phyloP scores from a whole-genome alignment of 2,113 vertebrate genomes.

The Trachemys scripta region DNA sequence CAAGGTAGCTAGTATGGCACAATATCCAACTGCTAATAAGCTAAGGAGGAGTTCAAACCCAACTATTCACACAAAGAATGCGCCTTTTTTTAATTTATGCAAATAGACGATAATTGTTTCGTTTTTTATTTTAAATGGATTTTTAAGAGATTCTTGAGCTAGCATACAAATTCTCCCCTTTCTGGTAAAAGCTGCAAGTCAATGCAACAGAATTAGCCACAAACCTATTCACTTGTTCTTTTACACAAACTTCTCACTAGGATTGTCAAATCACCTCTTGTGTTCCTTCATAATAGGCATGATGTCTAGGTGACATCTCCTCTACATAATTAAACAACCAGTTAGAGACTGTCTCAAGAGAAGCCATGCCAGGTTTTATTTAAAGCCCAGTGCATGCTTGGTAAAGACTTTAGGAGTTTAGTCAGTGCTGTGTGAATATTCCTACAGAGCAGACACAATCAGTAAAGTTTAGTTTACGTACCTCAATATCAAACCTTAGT shows the following conservation, averaged over 20 bases:
- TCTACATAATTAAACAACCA: background rate
- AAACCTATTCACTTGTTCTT: background rate
- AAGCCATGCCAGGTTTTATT: background rate
- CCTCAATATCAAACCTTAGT: background rate
- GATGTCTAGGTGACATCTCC: background rate
- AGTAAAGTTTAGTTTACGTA: background rate
- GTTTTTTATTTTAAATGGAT: background rate
- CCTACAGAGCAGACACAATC: background rate
- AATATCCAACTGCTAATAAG: background rate
- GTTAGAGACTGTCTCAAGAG: background rate
- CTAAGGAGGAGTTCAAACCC: background rate
- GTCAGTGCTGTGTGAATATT: background rate
- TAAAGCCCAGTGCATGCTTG: background rate
- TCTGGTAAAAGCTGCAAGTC: constrained; percentile 41
- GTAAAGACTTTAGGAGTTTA: background rate
- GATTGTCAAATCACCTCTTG: rapidly evolving
- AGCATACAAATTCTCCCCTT: background rate
- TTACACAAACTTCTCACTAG: background rate
- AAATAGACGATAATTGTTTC: background rate
- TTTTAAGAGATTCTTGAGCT: background rate
- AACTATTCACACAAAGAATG: background rate
- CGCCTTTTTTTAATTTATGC: background rate
- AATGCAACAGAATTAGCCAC: background rate
- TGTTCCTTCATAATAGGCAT: background rate
- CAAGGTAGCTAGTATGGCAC: background rate